Conservation (phyloP, 2,797 vertebrate species). For the Etheostoma nigrum region DNA sequence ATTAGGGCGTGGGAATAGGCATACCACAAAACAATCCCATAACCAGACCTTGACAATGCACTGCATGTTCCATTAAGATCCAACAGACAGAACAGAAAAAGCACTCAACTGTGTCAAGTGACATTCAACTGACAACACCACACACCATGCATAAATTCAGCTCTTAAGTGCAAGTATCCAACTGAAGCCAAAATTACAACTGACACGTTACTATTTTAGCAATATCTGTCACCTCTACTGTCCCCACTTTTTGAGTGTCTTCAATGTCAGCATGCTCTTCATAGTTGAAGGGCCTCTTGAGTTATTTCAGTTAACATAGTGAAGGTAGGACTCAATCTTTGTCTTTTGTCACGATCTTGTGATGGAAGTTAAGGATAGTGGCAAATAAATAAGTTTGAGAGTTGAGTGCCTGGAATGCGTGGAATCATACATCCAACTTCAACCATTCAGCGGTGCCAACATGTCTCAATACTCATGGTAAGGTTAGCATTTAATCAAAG, state of each 20-base stretch:
- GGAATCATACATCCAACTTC: background rate
- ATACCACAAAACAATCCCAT: background rate
- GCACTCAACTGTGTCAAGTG: slow-evolving; percentile 5
- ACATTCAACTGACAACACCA: slow-evolving; percentile 4
- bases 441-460: slow-evolving; percentile 12
- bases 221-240: slow-evolving; percentile 27
- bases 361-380: background rate
- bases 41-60: background rate
- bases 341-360: slow-evolving; percentile 8
- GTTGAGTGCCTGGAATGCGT: background rate
- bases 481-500: slow-evolving; percentile 28
- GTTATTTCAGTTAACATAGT: slow-evolving; percentile 10
- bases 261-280: slow-evolving; percentile 30
- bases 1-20: too few relatives aligned
- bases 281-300: slow-evolving; percentile 3
- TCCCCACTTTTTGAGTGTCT: slow-evolving; percentile 48
- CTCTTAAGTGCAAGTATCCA: slow-evolving; percentile 4
- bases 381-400: background rate
- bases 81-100: slow-evolving; percentile 30
- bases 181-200: slow-evolving; percentile 24
- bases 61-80: slow-evolving; percentile 1
- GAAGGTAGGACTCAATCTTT: background rate
- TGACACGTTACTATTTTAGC: slow-evolving; percentile 34
- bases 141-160: background rate
- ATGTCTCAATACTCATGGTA: slow-evolving; percentile 43